Evolutionary conservation across 2,113 vertebrate species (phyloP).

Genomic region (Synchiropus splendidus): DNA sequence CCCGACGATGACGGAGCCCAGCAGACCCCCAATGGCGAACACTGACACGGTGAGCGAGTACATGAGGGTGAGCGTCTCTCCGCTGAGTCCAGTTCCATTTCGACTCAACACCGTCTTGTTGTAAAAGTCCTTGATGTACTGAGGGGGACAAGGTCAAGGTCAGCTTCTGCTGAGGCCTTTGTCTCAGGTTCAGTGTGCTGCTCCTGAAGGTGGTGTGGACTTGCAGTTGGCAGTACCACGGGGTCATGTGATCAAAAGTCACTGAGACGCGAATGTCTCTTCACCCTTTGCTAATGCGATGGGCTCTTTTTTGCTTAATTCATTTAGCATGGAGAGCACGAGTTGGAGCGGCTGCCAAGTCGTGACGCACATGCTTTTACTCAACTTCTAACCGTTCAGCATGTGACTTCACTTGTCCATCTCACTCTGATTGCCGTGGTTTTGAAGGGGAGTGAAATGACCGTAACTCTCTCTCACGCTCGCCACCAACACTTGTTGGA

Average conservation of each 20-base stretch:
- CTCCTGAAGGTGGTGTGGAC: too few relatives aligned
- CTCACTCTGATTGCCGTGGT: too few relatives aligned
- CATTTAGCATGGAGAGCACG: conserved; percentile 12
- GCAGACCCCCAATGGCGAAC: conserved; percentile 78
- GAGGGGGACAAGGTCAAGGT: not conserved
- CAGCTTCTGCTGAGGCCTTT: too few relatives aligned
- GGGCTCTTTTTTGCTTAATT: too few relatives aligned
- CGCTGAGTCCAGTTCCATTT: conserved; percentile 62
- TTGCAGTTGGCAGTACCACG: too few relatives aligned
- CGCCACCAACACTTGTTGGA: too few relatives aligned
- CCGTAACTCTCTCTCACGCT: too few relatives aligned
- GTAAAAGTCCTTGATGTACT: conserved; percentile 88
- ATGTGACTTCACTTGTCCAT: not conserved
- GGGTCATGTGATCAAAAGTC: too few relatives aligned
- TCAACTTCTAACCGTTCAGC: not conserved
- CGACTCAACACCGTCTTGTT: conserved; percentile 70
- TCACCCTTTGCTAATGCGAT: too few relatives aligned
- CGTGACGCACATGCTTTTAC: not conserved
- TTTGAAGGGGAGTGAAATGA: too few relatives aligned
- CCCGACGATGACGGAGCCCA: conserved; percentile 79
- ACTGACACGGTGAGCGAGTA: conserved; percentile 83
- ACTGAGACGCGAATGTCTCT: too few relatives aligned
- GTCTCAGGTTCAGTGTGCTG: too few relatives aligned
- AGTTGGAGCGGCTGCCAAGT: conserved; percentile 8
- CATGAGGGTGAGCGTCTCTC: conserved; percentile 70